Evolutionary conservation across 2,113 vertebrate species (phyloP).

Genomic region (Gymnarchus niloticus): DNA sequence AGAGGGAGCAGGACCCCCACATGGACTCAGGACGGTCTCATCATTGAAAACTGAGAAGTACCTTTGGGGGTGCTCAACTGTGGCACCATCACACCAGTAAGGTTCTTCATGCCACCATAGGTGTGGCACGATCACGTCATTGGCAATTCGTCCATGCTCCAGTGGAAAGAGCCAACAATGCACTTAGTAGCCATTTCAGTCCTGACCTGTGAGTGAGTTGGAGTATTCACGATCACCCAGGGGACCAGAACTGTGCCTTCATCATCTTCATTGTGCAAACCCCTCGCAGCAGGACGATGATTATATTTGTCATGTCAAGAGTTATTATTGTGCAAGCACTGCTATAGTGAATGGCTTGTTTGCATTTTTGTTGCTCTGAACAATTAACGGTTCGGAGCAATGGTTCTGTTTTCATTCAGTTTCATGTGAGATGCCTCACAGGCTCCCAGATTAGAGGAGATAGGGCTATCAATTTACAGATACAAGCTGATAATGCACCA

Average conservation of each 20-base stretch:
- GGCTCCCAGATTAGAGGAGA: slow-evolving; percentile 4
- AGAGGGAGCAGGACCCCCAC: background rate
- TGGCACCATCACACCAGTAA: background rate
- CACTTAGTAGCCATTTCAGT: background rate
- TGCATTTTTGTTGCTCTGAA: too few species aligned
- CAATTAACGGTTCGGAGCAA: too few species aligned
- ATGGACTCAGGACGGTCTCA: background rate
- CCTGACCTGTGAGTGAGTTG: background rate
- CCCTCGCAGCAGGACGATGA: background rate
- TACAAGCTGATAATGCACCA: slow-evolving; percentile 7
- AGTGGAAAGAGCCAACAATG: background rate
- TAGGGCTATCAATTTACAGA: slow-evolving; percentile 9
- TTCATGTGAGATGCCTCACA: background rate
- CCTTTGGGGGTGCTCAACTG: too few species aligned
- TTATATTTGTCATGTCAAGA: background rate
- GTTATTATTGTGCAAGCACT: background rate
- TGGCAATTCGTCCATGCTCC: background rate
- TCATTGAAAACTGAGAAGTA: too few species aligned
- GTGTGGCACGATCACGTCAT: background rate
- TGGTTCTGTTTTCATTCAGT: slow-evolving; percentile 16
- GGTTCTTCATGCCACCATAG: background rate
- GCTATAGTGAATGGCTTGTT: background rate
- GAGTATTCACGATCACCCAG: background rate
- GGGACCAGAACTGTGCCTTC: background rate
- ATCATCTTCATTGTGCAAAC: background rate